These are phyloP conservation scores for Acanthopleura granulata DNA, from an alignment of 2,888 invertebrate species.

Conservation along the genomic window DNA sequence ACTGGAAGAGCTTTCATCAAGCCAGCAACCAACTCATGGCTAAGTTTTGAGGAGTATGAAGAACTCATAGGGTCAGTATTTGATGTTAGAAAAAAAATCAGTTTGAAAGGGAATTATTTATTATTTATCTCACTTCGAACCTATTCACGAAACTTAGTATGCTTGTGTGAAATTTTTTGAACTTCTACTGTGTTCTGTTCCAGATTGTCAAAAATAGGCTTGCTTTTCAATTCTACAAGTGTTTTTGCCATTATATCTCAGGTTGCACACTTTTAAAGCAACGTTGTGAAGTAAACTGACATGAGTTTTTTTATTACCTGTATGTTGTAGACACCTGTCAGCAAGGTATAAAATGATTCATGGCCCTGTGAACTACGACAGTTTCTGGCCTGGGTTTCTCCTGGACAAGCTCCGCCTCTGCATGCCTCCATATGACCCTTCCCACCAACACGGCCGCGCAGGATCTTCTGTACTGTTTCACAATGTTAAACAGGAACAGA, in stretches of 20 bases:
- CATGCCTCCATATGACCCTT: constrained; percentile 50
- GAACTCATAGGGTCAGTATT: constrained; percentile 52
- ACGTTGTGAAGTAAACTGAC: no score
- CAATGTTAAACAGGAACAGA: constrained; percentile 33
- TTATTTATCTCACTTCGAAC: no score
- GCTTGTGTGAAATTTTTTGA: no score
- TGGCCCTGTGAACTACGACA: constrained; percentile 42
- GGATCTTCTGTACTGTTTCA: constrained; percentile 41
- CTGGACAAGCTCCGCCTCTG: constrained; percentile 61
- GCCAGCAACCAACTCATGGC: constrained; percentile 62
- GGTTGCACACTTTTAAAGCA: no score
- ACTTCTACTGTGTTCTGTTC: no score
- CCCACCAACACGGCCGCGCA: constrained; percentile 25
- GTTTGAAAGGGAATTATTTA: no score
- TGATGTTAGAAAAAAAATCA: neutral
- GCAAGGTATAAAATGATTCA: constrained; percentile 46
- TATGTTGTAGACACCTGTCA: constrained; percentile 43
- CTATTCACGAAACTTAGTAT: no score
- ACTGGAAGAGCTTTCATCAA: constrained; percentile 61
- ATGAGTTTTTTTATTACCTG: neutral
- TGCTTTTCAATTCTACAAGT: no score
- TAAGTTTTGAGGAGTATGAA: constrained; percentile 67
- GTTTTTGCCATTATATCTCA: no score
- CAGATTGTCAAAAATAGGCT: no score
- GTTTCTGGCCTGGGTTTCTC: constrained; percentile 66